phyloP scores from a whole-genome alignment of 2,888 invertebrate species.

The Drosophila koepferae region DNA sequence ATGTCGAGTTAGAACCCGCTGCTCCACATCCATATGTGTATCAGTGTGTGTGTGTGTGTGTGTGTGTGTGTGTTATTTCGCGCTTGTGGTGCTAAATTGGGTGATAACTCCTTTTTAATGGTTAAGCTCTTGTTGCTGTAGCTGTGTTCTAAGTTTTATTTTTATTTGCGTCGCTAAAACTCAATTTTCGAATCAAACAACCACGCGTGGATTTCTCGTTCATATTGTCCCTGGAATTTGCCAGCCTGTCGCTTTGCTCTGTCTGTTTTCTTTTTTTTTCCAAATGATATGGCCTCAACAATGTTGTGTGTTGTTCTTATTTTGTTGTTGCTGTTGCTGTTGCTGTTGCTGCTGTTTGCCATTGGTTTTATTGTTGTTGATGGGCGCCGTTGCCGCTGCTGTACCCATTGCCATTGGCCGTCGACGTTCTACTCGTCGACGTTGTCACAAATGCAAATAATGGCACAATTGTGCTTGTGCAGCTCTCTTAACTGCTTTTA shows the following conservation, averaged over 20 bases:
- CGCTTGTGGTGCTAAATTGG: constrained; percentile 75
- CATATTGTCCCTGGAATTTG: constrained; percentile 32
- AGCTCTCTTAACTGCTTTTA: constrained; percentile 73
- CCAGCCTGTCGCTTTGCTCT: constrained; percentile 45
- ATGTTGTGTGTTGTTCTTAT: constrained; percentile 58
- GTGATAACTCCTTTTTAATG: constrained; percentile 79
- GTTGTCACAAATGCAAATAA: constrained; percentile 84
- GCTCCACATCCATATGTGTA: constrained; percentile 14
- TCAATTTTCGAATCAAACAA: constrained; percentile 81
- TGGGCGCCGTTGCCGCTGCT: constrained; percentile 18
- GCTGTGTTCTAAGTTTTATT: constrained; percentile 69
- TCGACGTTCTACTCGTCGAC: constrained; percentile 38
- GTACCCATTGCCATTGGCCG: constrained; percentile 9
- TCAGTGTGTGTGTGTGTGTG: constrained; percentile 77
- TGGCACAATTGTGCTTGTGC: constrained; percentile 80
- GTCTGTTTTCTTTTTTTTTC: constrained; percentile 18
- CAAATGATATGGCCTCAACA: constrained; percentile 63
- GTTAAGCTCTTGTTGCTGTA: constrained; percentile 47
- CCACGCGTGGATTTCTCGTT: constrained; percentile 72
- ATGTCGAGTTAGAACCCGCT: constrained; percentile 35
- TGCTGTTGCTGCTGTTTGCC: constrained; percentile 18
- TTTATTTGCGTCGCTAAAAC: constrained; percentile 79
- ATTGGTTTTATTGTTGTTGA: constrained; percentile 32
- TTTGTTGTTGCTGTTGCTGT: constrained; percentile 27
- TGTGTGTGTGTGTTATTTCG: constrained; percentile 82